Percentiles rank a stretch among this genome's conserved stretches.
Conservation (phyloP, 2,888 invertebrate species). For the Brachypterus glaber region DNA sequence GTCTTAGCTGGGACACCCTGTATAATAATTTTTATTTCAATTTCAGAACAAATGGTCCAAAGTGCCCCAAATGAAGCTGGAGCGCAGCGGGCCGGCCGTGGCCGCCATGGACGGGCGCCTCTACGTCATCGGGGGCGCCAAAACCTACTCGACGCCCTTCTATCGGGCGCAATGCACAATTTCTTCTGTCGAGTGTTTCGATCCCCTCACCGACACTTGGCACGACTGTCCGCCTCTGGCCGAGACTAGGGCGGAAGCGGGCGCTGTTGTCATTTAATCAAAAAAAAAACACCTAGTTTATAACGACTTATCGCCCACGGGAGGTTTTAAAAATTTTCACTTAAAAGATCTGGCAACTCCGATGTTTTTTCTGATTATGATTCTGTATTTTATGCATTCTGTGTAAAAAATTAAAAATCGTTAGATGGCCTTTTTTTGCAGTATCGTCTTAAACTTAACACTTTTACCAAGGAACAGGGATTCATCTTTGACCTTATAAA, state of each 20-base stretch:
- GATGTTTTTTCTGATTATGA: no score
- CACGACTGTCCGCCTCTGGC: constrained; percentile 68
- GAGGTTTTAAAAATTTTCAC: no score
- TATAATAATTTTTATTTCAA: no score
- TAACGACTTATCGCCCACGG: not conserved
- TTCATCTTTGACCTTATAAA: no score
- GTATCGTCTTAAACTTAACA: no score
- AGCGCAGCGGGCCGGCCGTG: constrained; percentile 75
- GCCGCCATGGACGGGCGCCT: constrained; percentile 73
- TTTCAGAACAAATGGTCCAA: constrained; percentile 67
- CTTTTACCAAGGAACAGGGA: no score
- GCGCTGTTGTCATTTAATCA: constrained; percentile 72
- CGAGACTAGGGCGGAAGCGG: constrained; percentile 78
- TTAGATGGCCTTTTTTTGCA: no score
- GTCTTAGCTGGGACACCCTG: no score
- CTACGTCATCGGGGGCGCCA: constrained; percentile 79
- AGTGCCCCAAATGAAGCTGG: constrained; percentile 62
- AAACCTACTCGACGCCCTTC: constrained; percentile 69
- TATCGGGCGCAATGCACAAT: constrained; percentile 79
- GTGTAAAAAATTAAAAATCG: no score
- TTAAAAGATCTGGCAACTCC: no score
- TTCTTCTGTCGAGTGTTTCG: constrained; percentile 74
- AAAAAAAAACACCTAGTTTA: no score
- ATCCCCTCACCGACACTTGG: constrained; percentile 71
- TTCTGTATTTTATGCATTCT: no score